These are phyloP conservation scores for Hydrochoerus hydrochaeris DNA, from an alignment of 2,113 vertebrate genomes.

Conservation along the genomic window DNA sequence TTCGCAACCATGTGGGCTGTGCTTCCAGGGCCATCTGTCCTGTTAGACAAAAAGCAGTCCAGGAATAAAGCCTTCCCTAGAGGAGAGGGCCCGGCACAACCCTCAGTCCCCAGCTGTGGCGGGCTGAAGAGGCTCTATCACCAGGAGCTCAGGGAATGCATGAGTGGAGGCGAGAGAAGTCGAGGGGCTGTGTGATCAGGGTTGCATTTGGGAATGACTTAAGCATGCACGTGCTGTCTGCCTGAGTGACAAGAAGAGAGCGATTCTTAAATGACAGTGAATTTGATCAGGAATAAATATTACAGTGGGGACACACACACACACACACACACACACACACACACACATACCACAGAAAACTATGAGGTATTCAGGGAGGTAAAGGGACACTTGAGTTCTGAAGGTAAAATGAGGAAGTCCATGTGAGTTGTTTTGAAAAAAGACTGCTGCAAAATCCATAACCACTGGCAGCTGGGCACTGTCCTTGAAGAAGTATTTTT, in stretches of 20 bases:
- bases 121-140: neutral
- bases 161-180: too few relatives aligned
- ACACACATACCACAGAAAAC: neutral
- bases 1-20: neutral
- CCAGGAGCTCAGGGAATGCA: neutral
- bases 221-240: neutral
- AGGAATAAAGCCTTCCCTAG: neutral
- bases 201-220: neutral
- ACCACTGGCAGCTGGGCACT: neutral
- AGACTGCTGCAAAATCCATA: neutral
- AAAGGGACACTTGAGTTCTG: neutral
- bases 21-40: neutral
- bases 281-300: neutral
- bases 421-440: neutral
- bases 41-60: too few relatives aligned
- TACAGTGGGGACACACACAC: neutral
- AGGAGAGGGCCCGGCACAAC: neutral
- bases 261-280: neutral
- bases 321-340: too few relatives aligned
- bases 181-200: neutral
- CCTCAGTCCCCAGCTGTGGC: neutral
- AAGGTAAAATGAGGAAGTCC: neutral
- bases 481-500: neutral
- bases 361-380: neutral
- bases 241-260: neutral